Evolutionary conservation across 2,797 vertebrate genomes (phyloP), one percentile per base, ranked within the genome.

Genomic region (Darevskia mixta): DNA sequence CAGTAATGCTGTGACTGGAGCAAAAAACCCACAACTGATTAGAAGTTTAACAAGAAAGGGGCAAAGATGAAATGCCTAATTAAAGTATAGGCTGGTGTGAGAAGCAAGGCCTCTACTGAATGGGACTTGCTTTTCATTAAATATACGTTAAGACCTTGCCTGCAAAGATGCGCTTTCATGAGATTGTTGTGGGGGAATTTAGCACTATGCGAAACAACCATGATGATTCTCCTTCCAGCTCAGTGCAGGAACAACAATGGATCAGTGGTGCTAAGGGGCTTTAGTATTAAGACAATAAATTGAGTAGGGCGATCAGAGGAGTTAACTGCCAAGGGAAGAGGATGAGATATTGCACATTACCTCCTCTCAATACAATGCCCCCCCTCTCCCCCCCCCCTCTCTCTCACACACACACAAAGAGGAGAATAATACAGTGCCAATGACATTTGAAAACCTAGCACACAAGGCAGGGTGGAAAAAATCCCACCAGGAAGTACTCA

Each of bases 401-500:
- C n/a, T n/a, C n/a, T 55, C 49, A 55, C 49, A 55, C 0, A 13
- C 23, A 79, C 29, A 29, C 13, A n/a, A 43, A 43, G 4, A 11
- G 32, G 23, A 73, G n/a, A 61, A 58, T 2, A 25, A 58, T 9
- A 20, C 89, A 92, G 73, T 83, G 64, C 35, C 18, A 49, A 79
- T 11, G 82, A 45, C 76, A 87, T 91, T 86, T 91, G 90, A 91
- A 94, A 72, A 88, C 87, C 90, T 90, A 88, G 88, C 61, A 91
- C n/a, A 43, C 85, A 88, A 95, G 92, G 95, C 88, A 88, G 61
- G 35, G 88, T 77, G 73, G 90, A 94, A 89, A 64, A 93, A 91
- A 90, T 94, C 91, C 92, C 94, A 91, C 87, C 88, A 88, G 86
- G 89, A 91, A 91, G 90, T 94, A 97, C 97, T 97, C 96, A 97